Evolutionary conservation across 2,113 vertebrate genomes (phyloP).

Genomic region (Steatornis caripensis): DNA sequence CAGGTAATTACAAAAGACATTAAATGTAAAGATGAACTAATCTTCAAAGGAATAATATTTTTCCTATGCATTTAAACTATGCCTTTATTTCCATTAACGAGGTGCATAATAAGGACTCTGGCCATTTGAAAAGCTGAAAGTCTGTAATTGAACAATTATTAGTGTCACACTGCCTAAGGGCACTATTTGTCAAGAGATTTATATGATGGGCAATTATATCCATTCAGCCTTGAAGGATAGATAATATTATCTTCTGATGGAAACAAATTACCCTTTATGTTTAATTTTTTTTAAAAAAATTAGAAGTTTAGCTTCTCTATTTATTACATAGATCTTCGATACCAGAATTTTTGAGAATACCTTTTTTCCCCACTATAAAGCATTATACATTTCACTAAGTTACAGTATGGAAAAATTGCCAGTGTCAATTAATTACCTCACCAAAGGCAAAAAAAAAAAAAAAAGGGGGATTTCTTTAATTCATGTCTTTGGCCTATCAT

Average conservation of each 20-base stretch:
- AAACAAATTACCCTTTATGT: constrained; percentile 71
- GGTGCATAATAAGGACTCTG: constrained; percentile 66
- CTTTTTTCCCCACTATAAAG: neutral
- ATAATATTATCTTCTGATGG: constrained; percentile 74
- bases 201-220: constrained; percentile 77
- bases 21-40: constrained; percentile 62
- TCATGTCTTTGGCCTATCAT: neutral
- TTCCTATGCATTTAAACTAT: constrained; percentile 54
- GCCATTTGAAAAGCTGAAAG: constrained; percentile 73
- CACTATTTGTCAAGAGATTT: constrained; percentile 80
- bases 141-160: constrained; percentile 82
- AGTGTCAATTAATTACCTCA: neutral
- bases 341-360: neutral
- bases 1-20: constrained; percentile 51
- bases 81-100: constrained; percentile 58
- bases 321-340: constrained; percentile 15
- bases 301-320: constrained; percentile 8
- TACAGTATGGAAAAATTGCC: neutral
- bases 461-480: neutral
- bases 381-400: neutral
- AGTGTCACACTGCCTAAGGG: constrained; percentile 71
- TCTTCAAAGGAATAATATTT: constrained; percentile 62
- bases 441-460: neutral
- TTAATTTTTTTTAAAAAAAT: neutral
- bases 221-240: constrained; percentile 83